Base-by-base conservation (phyloP, 2,797 vertebrate genomes). In the Tiaroga cobitis region DNA sequence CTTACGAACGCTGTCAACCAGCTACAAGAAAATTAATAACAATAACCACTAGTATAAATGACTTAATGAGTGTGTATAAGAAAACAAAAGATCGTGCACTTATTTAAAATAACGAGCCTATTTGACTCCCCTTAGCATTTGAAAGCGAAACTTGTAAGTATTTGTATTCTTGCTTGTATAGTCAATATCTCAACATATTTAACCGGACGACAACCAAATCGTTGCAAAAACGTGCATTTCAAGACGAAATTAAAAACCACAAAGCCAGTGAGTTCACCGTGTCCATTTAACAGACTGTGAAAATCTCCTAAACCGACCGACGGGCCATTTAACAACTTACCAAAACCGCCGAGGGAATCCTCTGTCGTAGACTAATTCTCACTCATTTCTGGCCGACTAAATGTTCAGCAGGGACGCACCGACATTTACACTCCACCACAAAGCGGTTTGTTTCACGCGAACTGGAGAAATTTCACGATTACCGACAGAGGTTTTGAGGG, bases 301-400 rank as follows among this genome's bases (percentile, higher is more conserved):
- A 70, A 77, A 81, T 73, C 76, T 81, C 76, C 80, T 73, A 51
- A 65, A 65, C 76, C 87, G 88, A 89, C 76, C 78, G 78, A 88
- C 81, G 88, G 86, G 89, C 84, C 88, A 88, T 92, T 92, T 90
- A 92, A 91, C 84, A 90, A 92, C 96, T 96, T 94, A 96, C 96
- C 96, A 86, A 95, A 95, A 94, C 92, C 94, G 92, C 95, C 94
- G 94, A 93, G 91, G 91, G 92, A 94, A 93, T 92, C 93, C 90
- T 90, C 88, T 90, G 91, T 92, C 65, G 88, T 92, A 90, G 83
- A 95, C 91, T 94, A 88, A 86, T 85, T 21, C 89, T 82, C 85
- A 87, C 90, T 88, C 95, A 96, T 96, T 88, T 94, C 92, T 87
- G 68, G 84, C 83, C 54, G 51, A 75, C 80, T 89, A 74, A 91